Percentiles rank a stretch among this genome's conserved stretches.
phyloP scores from a whole-genome alignment of 2,113 vertebrate species.

The Todiramphus saurophagus region DNA sequence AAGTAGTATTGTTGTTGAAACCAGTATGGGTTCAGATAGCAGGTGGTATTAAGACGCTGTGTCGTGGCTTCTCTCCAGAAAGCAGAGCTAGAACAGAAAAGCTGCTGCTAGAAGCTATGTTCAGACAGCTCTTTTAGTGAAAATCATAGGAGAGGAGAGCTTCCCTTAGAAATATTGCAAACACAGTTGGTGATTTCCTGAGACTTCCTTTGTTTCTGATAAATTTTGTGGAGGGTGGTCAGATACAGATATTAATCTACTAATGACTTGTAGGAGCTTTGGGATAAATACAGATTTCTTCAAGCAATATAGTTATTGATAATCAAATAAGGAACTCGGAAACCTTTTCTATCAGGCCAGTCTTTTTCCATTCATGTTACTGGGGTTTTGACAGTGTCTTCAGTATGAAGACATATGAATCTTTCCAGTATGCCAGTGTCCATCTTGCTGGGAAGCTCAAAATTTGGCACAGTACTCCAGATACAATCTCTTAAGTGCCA shows the following conservation, averaged over 20 bases:
- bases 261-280: neutral
- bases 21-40: neutral
- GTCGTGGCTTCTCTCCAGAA: slow-evolving; percentile 32
- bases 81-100: neutral
- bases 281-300: neutral
- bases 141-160: neutral
- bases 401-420: neutral
- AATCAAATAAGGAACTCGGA: neutral
- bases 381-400: neutral
- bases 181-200: neutral
- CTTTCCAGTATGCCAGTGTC: neutral
- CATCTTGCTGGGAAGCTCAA: neutral
- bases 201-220: neutral
- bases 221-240: neutral
- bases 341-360: neutral
- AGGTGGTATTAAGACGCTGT: neutral
- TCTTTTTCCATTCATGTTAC: neutral
- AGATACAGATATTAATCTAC: neutral
- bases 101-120: neutral
- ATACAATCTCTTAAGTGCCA: neutral
- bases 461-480: neutral
- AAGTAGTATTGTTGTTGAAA: neutral
- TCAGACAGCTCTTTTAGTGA: neutral
- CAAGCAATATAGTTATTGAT: neutral
- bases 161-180: neutral